Base-by-base conservation (phyloP, 1,140 invertebrate species). In the Drosophila obscura region DNA sequence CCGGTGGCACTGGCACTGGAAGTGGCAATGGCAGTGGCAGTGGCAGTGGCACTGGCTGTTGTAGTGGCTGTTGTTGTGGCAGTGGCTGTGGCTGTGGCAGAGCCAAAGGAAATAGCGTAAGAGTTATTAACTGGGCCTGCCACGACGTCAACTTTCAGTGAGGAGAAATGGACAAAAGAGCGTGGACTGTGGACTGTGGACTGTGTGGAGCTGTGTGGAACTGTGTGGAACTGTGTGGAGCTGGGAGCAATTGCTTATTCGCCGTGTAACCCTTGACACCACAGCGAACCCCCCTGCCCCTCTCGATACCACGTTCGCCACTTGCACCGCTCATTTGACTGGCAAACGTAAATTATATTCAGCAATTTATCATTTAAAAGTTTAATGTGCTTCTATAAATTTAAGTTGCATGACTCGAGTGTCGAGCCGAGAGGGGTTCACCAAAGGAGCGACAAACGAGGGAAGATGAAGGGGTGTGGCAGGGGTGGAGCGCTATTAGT, bases 361-460 rank as follows among this genome's bases (percentile, higher is more conserved):
- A 79, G 79, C 78, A 87, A 87, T 87, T 87, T 87, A 87, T 87
- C 82, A 87, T 87, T 87, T 87, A 87, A 87, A 87, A 87, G 83
- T 87, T 87, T 87, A 88, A 87, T 87, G 82, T 88, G 79, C 78
- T 85, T 88, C 83, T 87, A 87, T 88, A 87, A 87, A 87, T 87
- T 87, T 62, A 73, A 85, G 82, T 85, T 87, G 82, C 81, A 85
- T 87, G 81, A 81, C 81, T 85, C 59, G 49, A 80, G 78, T 80
- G 78, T 53, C 62, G 66, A 56, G 50, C 31, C 45, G 31, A 19
- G 3, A 46, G 11, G 28, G 9, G 35, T 11, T 11, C 35, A 31
- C 31, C 31, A 31, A 31, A 9, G 7, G 35, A 6, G 49, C 8
- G 39, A n/a, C 28, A 11, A n/a, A 13, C 8, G 0, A 31, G 8